Evolutionary conservation across 2,113 vertebrate species (phyloP).

Genomic region (Stegastes partitus): DNA sequence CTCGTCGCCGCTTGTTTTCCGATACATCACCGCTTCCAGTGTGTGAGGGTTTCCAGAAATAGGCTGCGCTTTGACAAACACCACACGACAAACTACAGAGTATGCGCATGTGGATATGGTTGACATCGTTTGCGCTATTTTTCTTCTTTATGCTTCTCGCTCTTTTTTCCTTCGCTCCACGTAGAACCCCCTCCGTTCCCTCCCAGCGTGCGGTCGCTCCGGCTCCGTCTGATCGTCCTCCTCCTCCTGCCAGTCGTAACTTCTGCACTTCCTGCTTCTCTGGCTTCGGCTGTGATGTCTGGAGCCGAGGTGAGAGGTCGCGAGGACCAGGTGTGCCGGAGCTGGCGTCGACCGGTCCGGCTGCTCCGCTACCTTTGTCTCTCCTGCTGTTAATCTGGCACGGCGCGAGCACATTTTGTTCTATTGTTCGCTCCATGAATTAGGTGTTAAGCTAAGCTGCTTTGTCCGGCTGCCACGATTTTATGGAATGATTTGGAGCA

Average conservation of each 20-base stretch:
- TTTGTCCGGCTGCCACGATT: slow-evolving; percentile 34
- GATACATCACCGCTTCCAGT: background rate
- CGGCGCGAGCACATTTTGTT: slow-evolving; percentile 45
- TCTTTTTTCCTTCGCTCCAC: slow-evolving; percentile 8
- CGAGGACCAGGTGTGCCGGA: slow-evolving; percentile 68
- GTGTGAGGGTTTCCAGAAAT: slow-evolving; percentile 32
- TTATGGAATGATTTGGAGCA: slow-evolving; percentile 47
- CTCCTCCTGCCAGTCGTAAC: slow-evolving; percentile 58
- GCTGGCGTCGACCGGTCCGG: slow-evolving; percentile 40
- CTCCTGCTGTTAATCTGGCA: slow-evolving; percentile 64
- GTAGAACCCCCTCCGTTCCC: slow-evolving; percentile 25
- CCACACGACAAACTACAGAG: slow-evolving; percentile 4
- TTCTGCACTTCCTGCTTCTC: slow-evolving; percentile 62
- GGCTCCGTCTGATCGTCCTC: slow-evolving; percentile 34
- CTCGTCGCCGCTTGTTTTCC: slow-evolving; percentile 29
- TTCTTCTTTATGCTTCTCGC: slow-evolving; percentile 26
- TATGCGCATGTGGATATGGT: background rate
- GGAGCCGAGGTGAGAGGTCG: slow-evolving; percentile 68
- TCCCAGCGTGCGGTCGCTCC: slow-evolving; percentile 37
- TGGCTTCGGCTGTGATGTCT: slow-evolving; percentile 57
- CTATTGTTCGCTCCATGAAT: slow-evolving; percentile 64
- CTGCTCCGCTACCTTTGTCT: slow-evolving; percentile 56
- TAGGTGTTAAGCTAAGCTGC: slow-evolving; percentile 53
- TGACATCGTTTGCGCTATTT: slow-evolving; percentile 31
- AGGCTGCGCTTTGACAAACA: slow-evolving; percentile 28